Percentiles rank a stretch among this genome's conserved stretches.
Evolutionary conservation across 2,888 invertebrate genomes (phyloP).

Genomic region (Pammene fasciana): DNA sequence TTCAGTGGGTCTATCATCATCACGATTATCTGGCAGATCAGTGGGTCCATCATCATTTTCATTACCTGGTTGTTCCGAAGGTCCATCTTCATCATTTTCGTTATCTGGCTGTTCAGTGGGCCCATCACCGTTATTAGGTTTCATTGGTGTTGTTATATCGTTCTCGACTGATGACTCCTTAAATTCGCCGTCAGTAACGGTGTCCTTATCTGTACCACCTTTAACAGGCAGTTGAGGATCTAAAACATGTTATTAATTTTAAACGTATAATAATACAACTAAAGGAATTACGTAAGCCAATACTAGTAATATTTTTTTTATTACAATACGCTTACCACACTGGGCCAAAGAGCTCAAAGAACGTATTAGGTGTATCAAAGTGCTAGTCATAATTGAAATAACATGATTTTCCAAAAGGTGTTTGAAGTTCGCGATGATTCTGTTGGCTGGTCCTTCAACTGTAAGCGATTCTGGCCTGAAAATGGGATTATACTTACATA

Average conservation of each 20-base stretch:
- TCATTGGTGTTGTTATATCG: constrained; percentile 4
- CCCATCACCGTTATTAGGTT: not conserved
- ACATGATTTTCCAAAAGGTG: constrained; percentile 65
- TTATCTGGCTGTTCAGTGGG: not conserved
- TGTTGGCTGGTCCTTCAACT: constrained; percentile 65
- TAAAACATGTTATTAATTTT: constrained; percentile 2
- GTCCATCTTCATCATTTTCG: not conserved
- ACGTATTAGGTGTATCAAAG: constrained; percentile 55
- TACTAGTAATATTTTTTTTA: not conserved
- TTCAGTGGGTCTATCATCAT: not conserved
- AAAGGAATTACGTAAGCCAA: not conserved
- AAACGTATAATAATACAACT: not conserved
- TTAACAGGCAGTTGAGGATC: constrained; percentile 6
- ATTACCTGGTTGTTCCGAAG: not conserved
- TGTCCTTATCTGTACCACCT: not conserved
- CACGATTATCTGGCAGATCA: not conserved
- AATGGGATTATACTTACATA: constrained; percentile 25
- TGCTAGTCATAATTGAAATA: constrained; percentile 61
- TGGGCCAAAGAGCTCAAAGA: constrained; percentile 55
- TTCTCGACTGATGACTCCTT: not conserved
- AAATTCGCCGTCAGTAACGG: too few species aligned
- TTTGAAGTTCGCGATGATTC: constrained; percentile 63
- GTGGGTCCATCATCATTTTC: not conserved
- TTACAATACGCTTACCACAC: constrained; percentile 57
- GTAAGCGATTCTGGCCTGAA: constrained; percentile 64